These are phyloP conservation scores for Macrobrachium rosenbergii DNA, from an alignment of 1,140 invertebrate species.

Conservation along the genomic window DNA sequence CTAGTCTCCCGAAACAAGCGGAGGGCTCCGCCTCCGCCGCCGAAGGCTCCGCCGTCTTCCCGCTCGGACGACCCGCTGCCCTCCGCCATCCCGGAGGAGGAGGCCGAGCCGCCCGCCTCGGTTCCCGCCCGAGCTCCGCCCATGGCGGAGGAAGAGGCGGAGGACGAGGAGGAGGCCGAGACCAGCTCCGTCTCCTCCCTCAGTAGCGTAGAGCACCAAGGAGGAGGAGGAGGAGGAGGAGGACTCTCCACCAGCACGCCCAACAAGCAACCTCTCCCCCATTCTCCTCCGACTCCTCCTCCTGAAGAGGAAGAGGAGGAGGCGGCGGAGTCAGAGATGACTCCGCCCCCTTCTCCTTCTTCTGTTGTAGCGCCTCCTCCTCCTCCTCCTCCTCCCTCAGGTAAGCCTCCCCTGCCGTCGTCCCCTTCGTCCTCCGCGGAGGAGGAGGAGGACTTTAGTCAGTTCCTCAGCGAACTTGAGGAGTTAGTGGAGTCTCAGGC, in stretches of 20 bases:
- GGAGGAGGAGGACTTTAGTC: slow-evolving; percentile 50
- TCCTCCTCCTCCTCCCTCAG: slow-evolving; percentile 32
- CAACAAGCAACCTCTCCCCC: too few relatives aligned
- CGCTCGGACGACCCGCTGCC: not conserved
- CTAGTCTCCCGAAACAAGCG: slow-evolving; percentile 65
- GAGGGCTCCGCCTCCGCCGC: slow-evolving; percentile 67
- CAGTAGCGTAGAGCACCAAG: slow-evolving; percentile 29
- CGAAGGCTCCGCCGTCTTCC: slow-evolving; percentile 22
- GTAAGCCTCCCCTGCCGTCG: slow-evolving; percentile 30
- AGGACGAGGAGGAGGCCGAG: not conserved
- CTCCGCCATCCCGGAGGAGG: slow-evolving; percentile 49
- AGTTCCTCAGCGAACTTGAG: slow-evolving; percentile 38
- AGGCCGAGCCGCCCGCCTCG: slow-evolving; percentile 34
- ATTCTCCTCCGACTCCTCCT: too few relatives aligned
- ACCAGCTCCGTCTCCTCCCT: slow-evolving; percentile 21
- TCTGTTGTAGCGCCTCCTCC: too few relatives aligned
- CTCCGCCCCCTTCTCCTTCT: too few relatives aligned
- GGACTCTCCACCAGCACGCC: not conserved
- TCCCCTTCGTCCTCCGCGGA: slow-evolving; percentile 20
- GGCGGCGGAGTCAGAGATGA: not conserved
- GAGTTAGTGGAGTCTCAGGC: slow-evolving; percentile 41
- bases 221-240: too few relatives aligned
- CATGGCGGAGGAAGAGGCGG: not conserved
- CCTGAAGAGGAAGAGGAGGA: not conserved
- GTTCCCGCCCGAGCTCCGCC: too few relatives aligned